Percentiles rank a stretch among this genome's conserved stretches.
These are phyloP conservation scores for Drosophila mettleri DNA, from an alignment of 2,888 invertebrate species.

Conservation along the genomic window DNA sequence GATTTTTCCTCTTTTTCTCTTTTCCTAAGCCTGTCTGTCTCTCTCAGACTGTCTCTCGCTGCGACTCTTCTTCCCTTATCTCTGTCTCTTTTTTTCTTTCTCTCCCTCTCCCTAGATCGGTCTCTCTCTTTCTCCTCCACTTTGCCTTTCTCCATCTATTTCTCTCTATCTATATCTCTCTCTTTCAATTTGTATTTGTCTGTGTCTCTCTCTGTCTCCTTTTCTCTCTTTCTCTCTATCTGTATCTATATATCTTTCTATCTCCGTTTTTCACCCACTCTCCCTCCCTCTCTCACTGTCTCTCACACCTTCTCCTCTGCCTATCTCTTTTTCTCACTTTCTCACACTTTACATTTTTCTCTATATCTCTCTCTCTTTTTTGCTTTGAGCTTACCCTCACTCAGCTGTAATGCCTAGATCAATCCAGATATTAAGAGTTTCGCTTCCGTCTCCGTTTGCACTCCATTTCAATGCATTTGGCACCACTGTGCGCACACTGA, in stretches of 20 bases:
- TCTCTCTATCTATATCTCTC: not conserved
- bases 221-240: not conserved
- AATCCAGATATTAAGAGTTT: not conserved
- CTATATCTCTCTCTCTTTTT: not conserved
- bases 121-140: not conserved
- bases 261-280: not conserved
- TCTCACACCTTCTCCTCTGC: too few relatives aligned
- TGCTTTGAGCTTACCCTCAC: not conserved
- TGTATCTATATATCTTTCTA: too few relatives aligned
- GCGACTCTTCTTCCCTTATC: not conserved
- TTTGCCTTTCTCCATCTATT: not conserved
- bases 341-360: not conserved
- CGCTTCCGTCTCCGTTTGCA: conserved; percentile 2
- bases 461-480: not conserved
- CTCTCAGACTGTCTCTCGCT: too few relatives aligned
- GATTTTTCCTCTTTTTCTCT: not conserved
- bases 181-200: too few relatives aligned
- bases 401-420: not conserved
- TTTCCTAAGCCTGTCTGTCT: too few relatives aligned
- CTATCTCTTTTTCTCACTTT: not conserved
- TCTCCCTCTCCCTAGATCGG: not conserved
- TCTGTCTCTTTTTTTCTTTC: not conserved
- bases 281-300: not conserved
- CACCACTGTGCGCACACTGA: conserved; percentile 28
- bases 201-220: not conserved